Evolutionary conservation across 2,113 vertebrate genomes (phyloP).

Genomic region (Archilochus colubris): DNA sequence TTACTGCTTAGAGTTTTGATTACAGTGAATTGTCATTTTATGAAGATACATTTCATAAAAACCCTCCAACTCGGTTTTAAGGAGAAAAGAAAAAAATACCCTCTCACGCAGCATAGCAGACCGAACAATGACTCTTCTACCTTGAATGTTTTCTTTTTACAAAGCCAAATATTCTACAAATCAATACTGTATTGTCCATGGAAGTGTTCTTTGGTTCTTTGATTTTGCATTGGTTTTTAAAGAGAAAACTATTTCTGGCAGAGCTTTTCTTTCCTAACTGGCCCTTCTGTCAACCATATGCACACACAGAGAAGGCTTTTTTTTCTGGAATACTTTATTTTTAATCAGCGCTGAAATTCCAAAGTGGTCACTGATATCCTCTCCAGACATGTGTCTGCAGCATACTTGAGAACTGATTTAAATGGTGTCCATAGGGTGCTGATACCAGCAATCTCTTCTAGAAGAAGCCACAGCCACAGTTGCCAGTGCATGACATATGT

Average conservation of each 20-base stretch:
- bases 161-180: not conserved
- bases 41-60: not conserved
- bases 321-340: not conserved
- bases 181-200: not conserved
- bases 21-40: not conserved
- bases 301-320: not conserved
- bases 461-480: not conserved
- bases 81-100: not conserved
- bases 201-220: not conserved
- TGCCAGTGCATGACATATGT: not conserved
- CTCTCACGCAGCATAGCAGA: not conserved
- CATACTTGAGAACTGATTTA: not conserved
- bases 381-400: not conserved
- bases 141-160: not conserved
- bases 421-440: not conserved
- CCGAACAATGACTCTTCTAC: not conserved
- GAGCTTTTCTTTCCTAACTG: not conserved
- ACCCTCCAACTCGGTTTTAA: not conserved
- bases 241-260: not conserved
- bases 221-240: not conserved
- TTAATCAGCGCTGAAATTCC: not conserved
- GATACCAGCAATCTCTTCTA: not conserved
- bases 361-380: not conserved
- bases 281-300: constrained; percentile 25
- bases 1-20: not conserved